Evolutionary conservation across 2,888 invertebrate genomes (phyloP), one percentile per base, ranked within the genome.

Genomic region (Rosalia funebris): DNA sequence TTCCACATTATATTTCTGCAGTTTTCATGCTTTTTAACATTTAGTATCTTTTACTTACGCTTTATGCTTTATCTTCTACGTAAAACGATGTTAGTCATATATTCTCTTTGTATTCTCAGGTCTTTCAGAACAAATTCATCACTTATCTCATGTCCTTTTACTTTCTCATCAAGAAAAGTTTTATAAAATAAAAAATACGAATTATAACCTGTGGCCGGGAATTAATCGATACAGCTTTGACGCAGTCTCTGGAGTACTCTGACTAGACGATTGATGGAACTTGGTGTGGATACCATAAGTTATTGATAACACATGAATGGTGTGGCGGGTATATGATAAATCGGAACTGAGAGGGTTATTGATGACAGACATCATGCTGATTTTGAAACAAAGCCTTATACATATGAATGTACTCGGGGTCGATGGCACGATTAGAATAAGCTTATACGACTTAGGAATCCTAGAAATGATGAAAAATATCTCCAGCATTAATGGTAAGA

Each of bases 221-320:
- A 36, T 37, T 50, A 41, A 39, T 39, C 50, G 50, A 50, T 50
- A 50, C 10, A n/a, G 34, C 2, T 11, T 7, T 20, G 14, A 20
- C 47, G 34, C 14, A 42, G 16, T 25, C 25, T 15, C 17, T 20
- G 20, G 17, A 39, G n/a, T n/a, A 34, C 11, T 10, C 32, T 17
- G 42, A 42, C 42, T 53, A 16, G 3, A 53, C 53, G 53, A 53
- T 53, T 53, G 53, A 53, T 53, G 53, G 46, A 53, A 53, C 16
- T 17, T 42, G 53, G 53, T 53, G 53, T 42, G 53, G 53, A 53
- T 53, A 41, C 42, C 41, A 53, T 53, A 53, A 53, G 53, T 53
- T 53, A 53, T 53, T 53, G 53, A 53, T 53, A 53, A 53, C 53
- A 53, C 42, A 53, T 32, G 17, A 53, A 53, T 53, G 53, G 53